Evolutionary conservation across 2,797 vertebrate genomes (phyloP).

Genomic region (Chloroceryle inda): DNA sequence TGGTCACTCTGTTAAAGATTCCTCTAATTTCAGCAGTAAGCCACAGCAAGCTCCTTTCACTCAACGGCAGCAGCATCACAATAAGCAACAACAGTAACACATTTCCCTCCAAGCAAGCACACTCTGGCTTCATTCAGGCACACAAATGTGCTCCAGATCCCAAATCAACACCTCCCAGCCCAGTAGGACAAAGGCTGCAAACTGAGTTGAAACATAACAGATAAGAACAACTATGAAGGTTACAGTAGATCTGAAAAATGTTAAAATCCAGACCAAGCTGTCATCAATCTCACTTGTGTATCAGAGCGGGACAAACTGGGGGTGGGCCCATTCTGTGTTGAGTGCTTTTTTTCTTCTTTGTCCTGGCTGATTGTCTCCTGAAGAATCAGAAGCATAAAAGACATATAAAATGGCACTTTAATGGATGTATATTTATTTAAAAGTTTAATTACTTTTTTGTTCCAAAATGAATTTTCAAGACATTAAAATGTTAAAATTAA

Average conservation of each 20-base stretch:
- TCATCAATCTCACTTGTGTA: not conserved
- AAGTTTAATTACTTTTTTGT: not conserved
- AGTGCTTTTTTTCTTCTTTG: not conserved
- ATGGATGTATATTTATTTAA: not conserved
- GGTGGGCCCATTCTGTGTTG: not conserved
- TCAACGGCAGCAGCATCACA: conserved; percentile 33
- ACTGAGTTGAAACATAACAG: conserved; percentile 49
- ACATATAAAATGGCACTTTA: not conserved
- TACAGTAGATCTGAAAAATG: not conserved
- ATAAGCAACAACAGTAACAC: conserved; percentile 19
- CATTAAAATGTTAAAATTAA: not conserved
- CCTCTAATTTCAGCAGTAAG: conserved; percentile 44
- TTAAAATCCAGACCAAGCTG: not conserved
- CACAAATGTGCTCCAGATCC: conserved; percentile 41
- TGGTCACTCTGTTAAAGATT: not conserved
- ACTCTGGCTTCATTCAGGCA: conserved; percentile 23
- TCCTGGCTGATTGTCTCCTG: not conserved
- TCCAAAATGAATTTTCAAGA: not conserved
- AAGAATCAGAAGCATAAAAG: not conserved
- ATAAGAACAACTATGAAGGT: not conserved
- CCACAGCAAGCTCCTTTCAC: conserved; percentile 64
- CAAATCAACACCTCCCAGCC: conserved; percentile 21
- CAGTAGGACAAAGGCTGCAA: conserved; percentile 58
- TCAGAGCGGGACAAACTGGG: not conserved
- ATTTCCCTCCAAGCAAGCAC: conserved; percentile 39